Base-by-base conservation (phyloP, 2,888 invertebrate genomes). In the Ceraclea dissimilis region DNA sequence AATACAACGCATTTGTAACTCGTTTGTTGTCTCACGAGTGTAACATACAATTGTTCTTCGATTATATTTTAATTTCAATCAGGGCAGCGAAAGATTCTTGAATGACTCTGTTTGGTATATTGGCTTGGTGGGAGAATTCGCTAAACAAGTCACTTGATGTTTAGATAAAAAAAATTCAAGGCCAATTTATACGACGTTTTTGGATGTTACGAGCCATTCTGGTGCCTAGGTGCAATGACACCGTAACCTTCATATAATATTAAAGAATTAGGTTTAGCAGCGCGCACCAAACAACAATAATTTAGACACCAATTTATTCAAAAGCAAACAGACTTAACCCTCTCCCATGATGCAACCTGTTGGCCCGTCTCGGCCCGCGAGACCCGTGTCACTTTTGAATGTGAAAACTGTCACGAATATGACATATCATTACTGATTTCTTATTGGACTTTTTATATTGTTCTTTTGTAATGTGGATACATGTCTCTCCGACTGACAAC, bases 191-290 rank as follows among this genome's bases (percentile, higher is more conserved):
- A 46, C 31, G 51, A 26, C 19, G 52, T 33, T 48, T 53, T 22
- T 31, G 39, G 48, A 54, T 39, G 18, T 49, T 49, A 48, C 26
- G 34, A 22, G 34, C 39, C 54, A 49, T 33, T 54, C 31, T 33
- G 20, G 53, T 16, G 46, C 16, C 53, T 31, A 21, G 44, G 54
- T 49, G 49, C 54, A 49, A 49, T 54, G 49, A 54, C 54, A 49
- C 54, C 22, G 19, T 54, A 54, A 54, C 54, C 54, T 54, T 54
- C 54, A 22, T 17, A 49, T 46, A 49, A 54, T 46, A 48, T 47
- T 53, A 13, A 43, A 49, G 54, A 54, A 34, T 34, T 31, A 31
- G 52, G 46, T n/a, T 16, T 33, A 43, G 26, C 34, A 33, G 13
- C 22, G 17, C 13, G 10, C 31, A 26, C 22, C 49, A 10, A 16